Evolutionary conservation across 2,113 vertebrate species (phyloP).

Genomic region (Pteropus alecto): DNA sequence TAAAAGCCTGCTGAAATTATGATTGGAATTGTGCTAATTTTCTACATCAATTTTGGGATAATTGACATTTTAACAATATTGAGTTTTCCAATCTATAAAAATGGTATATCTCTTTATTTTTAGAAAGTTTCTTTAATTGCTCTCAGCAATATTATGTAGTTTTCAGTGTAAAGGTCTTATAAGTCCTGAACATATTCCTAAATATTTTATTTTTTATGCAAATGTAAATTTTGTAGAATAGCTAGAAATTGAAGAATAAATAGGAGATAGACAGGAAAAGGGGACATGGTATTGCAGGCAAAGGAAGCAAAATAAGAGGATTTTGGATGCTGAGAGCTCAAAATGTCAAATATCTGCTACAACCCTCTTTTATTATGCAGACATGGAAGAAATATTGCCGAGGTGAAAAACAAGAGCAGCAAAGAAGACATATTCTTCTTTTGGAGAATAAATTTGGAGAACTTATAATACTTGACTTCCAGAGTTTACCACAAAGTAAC

Average conservation of each 20-base stretch:
- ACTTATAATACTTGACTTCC: background rate
- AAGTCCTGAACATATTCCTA: background rate
- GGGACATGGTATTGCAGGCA: background rate
- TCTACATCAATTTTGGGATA: background rate
- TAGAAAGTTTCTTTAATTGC: background rate
- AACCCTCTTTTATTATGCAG: background rate
- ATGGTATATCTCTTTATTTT: background rate
- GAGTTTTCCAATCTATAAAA: background rate
- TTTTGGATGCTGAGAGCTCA: background rate
- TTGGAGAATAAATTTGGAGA: background rate
- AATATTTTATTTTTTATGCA: background rate
- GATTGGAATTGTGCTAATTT: background rate
- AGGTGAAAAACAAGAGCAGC: background rate
- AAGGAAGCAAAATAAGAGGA: background rate
- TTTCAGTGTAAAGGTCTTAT: background rate
- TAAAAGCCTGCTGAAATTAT: background rate
- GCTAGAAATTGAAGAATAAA: background rate
- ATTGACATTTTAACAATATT: background rate
- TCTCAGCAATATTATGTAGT: background rate
- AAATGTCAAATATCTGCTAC: background rate
- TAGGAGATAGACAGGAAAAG: background rate
- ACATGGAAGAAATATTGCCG: background rate
- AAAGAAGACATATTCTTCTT: background rate
- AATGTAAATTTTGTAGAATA: background rate
- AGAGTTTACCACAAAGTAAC: background rate